phyloP scores from a whole-genome alignment of 92 coral and sea anemone genomes.

The Micromussa lordhowensis region DNA sequence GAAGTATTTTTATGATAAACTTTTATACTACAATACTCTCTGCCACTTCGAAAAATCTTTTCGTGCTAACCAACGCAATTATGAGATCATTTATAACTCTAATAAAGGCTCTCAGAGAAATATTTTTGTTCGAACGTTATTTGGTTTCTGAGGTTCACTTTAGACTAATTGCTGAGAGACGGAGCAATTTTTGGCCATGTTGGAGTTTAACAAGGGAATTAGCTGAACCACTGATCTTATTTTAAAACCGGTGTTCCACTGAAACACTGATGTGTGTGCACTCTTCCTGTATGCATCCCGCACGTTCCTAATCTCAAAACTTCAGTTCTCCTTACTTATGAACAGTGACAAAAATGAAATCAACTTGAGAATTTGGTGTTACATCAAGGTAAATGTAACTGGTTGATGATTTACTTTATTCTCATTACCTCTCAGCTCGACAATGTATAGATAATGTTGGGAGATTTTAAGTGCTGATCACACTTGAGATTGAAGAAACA shows the following conservation, averaged over 20 bases:
- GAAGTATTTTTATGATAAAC: background rate
- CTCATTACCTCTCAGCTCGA: background rate
- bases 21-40: background rate
- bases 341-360: background rate
- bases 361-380: background rate
- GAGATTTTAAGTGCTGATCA: background rate
- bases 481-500: background rate
- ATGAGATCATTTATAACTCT: background rate
- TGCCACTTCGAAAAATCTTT: background rate
- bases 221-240: background rate
- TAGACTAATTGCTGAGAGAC: background rate
- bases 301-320: background rate
- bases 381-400: background rate
- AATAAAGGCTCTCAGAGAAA: constrained; percentile 1
- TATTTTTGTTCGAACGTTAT: background rate
- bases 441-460: background rate
- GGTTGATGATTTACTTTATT: background rate
- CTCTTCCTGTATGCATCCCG: background rate
- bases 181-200: background rate
- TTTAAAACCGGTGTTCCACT: background rate
- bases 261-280: background rate
- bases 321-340: background rate
- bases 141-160: background rate
- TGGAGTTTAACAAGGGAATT: background rate
- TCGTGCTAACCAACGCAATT: background rate